These are phyloP conservation scores for Arctia plantaginis DNA, from an alignment of 2,888 invertebrate genomes.

Conservation along the genomic window DNA sequence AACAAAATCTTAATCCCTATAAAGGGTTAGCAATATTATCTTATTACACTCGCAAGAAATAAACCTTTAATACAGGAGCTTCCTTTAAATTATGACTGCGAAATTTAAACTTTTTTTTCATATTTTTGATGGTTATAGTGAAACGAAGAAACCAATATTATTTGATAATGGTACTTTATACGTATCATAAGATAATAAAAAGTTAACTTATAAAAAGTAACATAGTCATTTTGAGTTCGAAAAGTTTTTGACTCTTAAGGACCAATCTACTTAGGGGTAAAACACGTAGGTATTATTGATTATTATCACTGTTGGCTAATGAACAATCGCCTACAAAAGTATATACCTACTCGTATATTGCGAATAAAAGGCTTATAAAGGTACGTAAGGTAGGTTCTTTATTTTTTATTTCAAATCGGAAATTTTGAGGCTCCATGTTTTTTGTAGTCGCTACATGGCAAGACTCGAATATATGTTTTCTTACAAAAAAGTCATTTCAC, in stretches of 20 bases:
- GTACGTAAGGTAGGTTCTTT: neutral
- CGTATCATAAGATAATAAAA: neutral
- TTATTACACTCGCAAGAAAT: constrained; percentile 84
- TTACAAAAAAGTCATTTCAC: too few species aligned
- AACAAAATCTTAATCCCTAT: constrained; percentile 86
- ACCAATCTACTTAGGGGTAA: too few species aligned
- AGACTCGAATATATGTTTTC: too few species aligned
- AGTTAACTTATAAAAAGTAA: neutral
- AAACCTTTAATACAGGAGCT: constrained; percentile 77
- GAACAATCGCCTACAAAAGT: neutral
- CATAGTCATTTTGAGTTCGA: neutral
- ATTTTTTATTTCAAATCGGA: too few species aligned
- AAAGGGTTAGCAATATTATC: constrained; percentile 86
- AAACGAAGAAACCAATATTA: neutral
- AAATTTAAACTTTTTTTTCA: constrained; percentile 25
- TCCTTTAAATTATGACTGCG: constrained; percentile 71
- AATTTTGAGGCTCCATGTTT: too few species aligned
- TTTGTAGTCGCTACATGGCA: too few species aligned
- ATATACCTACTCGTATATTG: too few species aligned
- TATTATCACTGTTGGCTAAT: too few species aligned
- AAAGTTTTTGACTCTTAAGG: too few species aligned
- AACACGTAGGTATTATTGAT: too few species aligned
- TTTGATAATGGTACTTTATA: neutral
- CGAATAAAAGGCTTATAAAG: neutral
- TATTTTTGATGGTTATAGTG: neutral